Evolutionary conservation across 2,797 vertebrate species (phyloP).

Genomic region (Lates japonicus): DNA sequence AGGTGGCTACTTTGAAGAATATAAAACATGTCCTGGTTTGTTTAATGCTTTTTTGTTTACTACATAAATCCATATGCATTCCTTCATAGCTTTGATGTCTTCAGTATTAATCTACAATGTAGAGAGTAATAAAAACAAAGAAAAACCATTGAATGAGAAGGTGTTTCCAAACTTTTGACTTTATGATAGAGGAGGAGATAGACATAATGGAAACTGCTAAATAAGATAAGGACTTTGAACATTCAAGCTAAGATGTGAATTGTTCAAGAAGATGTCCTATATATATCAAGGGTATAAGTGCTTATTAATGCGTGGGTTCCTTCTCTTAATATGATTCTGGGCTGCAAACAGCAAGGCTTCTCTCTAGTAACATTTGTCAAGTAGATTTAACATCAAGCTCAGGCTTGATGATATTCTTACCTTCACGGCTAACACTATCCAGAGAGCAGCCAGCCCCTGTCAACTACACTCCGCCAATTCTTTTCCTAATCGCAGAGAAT

Average conservation of each 20-base stretch:
- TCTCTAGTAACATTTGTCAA: slow-evolving; percentile 57
- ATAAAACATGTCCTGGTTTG: too few species aligned
- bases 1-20: too few species aligned
- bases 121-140: too few species aligned
- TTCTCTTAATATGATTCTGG: slow-evolving; percentile 22
- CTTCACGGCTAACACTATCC: slow-evolving; percentile 43
- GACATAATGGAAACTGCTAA: slow-evolving; percentile 24
- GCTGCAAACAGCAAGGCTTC: slow-evolving; percentile 18
- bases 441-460: slow-evolving; percentile 44
- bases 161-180: too few species aligned
- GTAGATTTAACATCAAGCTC: slow-evolving; percentile 54
- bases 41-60: too few species aligned
- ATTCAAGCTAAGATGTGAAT: slow-evolving; percentile 5
- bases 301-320: slow-evolving; percentile 45
- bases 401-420: slow-evolving; percentile 51
- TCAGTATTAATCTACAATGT: too few species aligned
- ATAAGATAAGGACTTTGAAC: not conserved
- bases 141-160: too few species aligned
- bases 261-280: slow-evolving; percentile 19
- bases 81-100: too few species aligned
- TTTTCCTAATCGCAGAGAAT: slow-evolving; percentile 43
- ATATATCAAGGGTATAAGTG: slow-evolving; percentile 31
- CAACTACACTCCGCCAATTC: slow-evolving; percentile 61
- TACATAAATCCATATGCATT: too few species aligned
- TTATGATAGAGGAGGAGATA: slow-evolving; percentile 4